These are phyloP conservation scores for Nerophis lumbriciformis DNA, from an alignment of 2,113 vertebrate species.

Conservation along the genomic window DNA sequence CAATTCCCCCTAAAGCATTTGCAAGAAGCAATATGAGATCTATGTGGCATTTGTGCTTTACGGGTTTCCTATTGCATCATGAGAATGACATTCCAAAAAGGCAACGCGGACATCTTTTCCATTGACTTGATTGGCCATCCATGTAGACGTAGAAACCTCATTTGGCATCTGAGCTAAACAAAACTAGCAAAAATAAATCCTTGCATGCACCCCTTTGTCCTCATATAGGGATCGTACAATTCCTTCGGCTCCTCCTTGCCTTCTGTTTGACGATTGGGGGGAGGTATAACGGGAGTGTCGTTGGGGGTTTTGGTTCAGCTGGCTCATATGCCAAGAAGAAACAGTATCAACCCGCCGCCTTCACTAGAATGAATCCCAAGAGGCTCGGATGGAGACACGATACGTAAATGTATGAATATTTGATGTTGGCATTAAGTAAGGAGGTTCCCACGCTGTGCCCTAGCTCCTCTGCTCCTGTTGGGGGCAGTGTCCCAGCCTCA, in stretches of 20 bases:
- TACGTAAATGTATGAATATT: slow-evolving; percentile 7
- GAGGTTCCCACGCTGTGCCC: not conserved
- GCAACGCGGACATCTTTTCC: too few relatives aligned
- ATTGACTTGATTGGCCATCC: not conserved
- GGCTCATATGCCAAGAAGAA: slow-evolving; percentile 30
- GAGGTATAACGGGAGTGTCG: slow-evolving; percentile 4
- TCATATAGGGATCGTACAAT: slow-evolving; percentile 4
- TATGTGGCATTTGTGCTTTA: too few relatives aligned
- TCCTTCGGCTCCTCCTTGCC: slow-evolving; percentile 13
- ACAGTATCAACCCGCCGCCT: slow-evolving; percentile 12
- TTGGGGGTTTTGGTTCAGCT: slow-evolving; percentile 40
- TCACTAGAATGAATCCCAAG: slow-evolving; percentile 9
- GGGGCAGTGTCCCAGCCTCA: slow-evolving; percentile 80
- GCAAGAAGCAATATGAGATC: too few relatives aligned
- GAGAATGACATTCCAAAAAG: slow-evolving; percentile 6
- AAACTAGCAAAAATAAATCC: slow-evolving; percentile 15
- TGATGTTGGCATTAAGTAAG: not conserved
- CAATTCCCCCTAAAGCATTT: too few relatives aligned
- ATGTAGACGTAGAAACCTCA: slow-evolving; percentile 27
- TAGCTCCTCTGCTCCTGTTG: slow-evolving; percentile 33
- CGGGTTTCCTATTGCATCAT: not conserved
- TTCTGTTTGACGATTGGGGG: slow-evolving; percentile 26
- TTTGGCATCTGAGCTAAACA: slow-evolving; percentile 28
- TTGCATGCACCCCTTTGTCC: slow-evolving; percentile 23
- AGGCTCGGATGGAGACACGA: slow-evolving; percentile 3